Evolutionary conservation across 1,140 invertebrate species (phyloP), one percentile per base, ranked within the genome.

Genomic region (Galleria mellonella): DNA sequence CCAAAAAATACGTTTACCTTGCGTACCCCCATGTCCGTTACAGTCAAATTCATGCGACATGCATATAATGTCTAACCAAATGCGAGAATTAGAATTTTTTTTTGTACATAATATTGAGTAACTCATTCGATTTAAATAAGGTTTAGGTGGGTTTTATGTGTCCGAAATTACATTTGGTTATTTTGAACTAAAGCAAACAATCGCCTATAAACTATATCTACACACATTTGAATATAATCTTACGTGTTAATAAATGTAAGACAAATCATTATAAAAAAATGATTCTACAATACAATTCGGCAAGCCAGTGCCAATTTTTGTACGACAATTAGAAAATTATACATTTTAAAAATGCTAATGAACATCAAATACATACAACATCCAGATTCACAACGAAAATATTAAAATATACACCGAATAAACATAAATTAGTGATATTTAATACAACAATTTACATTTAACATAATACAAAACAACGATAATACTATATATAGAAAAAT

Each of bases 391-490:
- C 62, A 75, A 74, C 67, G 65, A 78, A 68, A 66, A 75, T 69
- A 47, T 53, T 51, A 55, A 74, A 82, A 74, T 73, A 73, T 78
- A 82, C 68, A 81, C 69, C 77, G 55, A 72, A 72, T 77, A 72
- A 74, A 79, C 62, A 82, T 71, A 76, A 78, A 75, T 76, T 71
- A 72, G 62, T 68, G 49, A 67, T 72, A 23, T 61, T 58, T 44
- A 68, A 67, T 76, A 75, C 65, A 81, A 77, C 74, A 69, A 63
- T 60, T 60, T 69, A 69, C 51, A 82, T 74, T 73, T 69, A 55
- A 75, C 68, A 76, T 76, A 71, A 79, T 72, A 74, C 71, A 73
- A 76, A 78, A 84, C 76, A 85, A 85, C 64, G 54, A 75, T 83
- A 83, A 85, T 78, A 85, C 78, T 85, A 79, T 66, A 58, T 23